Evolutionary conservation across 53 echinoderm and acorn worm species (phyloP).

Genomic region (Zoroaster sp.): DNA sequence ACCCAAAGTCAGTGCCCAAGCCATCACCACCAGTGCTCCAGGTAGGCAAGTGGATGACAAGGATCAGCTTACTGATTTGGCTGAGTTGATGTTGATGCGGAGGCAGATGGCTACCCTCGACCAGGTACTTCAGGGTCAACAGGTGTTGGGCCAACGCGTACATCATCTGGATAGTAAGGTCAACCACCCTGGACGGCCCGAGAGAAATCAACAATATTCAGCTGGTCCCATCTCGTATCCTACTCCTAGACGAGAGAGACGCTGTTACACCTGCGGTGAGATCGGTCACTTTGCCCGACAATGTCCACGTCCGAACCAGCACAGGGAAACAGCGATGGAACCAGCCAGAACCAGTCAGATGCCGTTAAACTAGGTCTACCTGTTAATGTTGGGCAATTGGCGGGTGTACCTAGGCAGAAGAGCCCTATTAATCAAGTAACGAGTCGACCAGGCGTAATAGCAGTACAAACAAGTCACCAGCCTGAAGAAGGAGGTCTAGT

Average conservation of each 20-base stretch:
- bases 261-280: slow-evolving; percentile 1
- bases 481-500: neutral
- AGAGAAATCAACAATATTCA: too few relatives aligned
- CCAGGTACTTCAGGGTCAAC: neutral
- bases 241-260: neutral
- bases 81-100: too few relatives aligned
- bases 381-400: neutral
- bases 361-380: slow-evolving; percentile 26
- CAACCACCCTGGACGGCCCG: neutral
- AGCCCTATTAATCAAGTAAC: neutral
- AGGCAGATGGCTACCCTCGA: neutral
- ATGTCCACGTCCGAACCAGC: neutral
- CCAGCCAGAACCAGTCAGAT: too few relatives aligned
- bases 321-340: too few relatives aligned
- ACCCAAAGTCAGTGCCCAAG: too few relatives aligned
- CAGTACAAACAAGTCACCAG: neutral
- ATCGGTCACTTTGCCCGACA: neutral
- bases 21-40: too few relatives aligned
- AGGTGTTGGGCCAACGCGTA: neutral
- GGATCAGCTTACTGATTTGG: too few relatives aligned
- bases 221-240: too few relatives aligned
- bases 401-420: neutral
- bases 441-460: neutral
- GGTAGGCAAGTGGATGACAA: neutral
- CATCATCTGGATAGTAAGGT: neutral